Evolutionary conservation across 2,888 invertebrate genomes (phyloP).

Genomic region (Pheosia tremula): DNA sequence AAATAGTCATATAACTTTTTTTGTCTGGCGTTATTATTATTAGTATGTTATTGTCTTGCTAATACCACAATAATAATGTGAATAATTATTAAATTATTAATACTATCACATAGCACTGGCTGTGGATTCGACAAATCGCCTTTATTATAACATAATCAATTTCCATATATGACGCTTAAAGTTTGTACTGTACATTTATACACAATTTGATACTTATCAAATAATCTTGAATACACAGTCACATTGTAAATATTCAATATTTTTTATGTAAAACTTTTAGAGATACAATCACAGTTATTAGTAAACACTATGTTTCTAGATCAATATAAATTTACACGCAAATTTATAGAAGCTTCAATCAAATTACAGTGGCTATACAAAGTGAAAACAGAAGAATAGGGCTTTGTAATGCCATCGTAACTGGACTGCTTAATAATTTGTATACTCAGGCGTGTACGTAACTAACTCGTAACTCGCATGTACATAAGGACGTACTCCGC

Average conservation of each 20-base stretch:
- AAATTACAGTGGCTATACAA: no score
- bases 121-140: constrained; percentile 58
- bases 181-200: constrained; percentile 34
- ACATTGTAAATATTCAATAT: neutral
- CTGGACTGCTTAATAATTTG: no score
- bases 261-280: neutral
- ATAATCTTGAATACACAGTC: constrained; percentile 9
- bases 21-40: constrained; percentile 4
- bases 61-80: constrained; percentile 26
- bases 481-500: no score
- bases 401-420: no score
- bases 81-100: constrained; percentile 42
- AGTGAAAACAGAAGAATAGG: no score
- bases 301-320: no score
- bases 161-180: constrained; percentile 40
- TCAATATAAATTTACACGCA: no score
- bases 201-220: neutral
- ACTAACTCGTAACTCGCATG: no score
- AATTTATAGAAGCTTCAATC: no score
- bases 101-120: constrained; percentile 78
- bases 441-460: no score
- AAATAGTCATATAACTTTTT: constrained; percentile 16
- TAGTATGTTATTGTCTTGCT: constrained; percentile 16
- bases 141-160: constrained; percentile 41
- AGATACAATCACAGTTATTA: neutral